phyloP scores from a whole-genome alignment of 1,140 invertebrate species.

The Pogonognathellus flavescens region DNA sequence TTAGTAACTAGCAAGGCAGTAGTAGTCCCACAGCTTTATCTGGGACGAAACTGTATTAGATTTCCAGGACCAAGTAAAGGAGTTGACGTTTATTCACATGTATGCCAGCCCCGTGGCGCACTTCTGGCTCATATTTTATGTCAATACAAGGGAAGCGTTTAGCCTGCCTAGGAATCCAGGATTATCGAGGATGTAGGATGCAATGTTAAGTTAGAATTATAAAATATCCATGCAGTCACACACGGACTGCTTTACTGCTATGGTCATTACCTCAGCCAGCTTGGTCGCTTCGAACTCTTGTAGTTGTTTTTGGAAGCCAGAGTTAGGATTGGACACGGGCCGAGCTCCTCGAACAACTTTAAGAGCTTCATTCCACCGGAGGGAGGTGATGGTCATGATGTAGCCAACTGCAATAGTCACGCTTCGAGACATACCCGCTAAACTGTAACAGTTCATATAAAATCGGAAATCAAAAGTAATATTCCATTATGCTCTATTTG shows the following conservation, averaged over 20 bases:
- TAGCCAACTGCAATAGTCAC: constrained; percentile 95
- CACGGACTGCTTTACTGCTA: background rate
- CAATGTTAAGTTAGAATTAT: background rate
- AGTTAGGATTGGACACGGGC: constrained; percentile 93
- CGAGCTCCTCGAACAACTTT: constrained; percentile 92
- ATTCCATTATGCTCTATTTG: background rate
- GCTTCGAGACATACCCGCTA: constrained; percentile 96
- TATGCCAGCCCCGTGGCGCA: too few species aligned
- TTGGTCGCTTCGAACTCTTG: constrained; percentile 90
- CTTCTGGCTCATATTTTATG: constrained; percentile 12
- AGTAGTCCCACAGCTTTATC: too few species aligned
- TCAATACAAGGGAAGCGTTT: constrained; percentile 12
- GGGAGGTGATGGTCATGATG: constrained; percentile 92
- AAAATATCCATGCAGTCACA: constrained; percentile 3
- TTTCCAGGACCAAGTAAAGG: too few species aligned
- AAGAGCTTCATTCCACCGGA: constrained; percentile 93
- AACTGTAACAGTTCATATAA: constrained; percentile 73
- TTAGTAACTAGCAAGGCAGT: too few species aligned
- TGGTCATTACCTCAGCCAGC: constrained; percentile 79
- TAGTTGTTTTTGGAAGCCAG: constrained; percentile 93
- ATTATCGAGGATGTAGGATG: background rate
- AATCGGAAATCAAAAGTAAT: constrained; percentile 15
- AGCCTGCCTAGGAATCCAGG: background rate
- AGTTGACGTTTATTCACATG: too few species aligned
- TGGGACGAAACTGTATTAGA: too few species aligned